Conservation (phyloP, 2,888 invertebrate species). For the Euplexia lucipara region DNA sequence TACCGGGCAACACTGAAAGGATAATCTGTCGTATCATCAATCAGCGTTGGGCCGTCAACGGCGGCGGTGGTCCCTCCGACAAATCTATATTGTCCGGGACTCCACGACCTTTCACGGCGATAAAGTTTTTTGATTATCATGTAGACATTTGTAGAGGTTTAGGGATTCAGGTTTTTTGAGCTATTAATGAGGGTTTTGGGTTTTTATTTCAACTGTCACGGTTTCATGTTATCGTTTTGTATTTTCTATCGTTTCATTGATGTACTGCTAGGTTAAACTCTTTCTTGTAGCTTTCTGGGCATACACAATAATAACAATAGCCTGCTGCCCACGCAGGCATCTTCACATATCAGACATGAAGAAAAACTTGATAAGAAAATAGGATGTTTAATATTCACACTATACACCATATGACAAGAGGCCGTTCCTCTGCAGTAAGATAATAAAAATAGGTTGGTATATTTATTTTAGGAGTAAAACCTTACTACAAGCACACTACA, state of each 20-base stretch:
- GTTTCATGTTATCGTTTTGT: background rate
- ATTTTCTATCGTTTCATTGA: background rate
- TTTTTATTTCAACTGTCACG: conserved; percentile 1
- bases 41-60: conserved; percentile 58
- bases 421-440: too few species aligned
- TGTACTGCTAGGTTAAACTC: too few species aligned
- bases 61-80: conserved; percentile 52
- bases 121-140: conserved; percentile 52
- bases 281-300: too few species aligned
- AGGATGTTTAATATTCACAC: too few species aligned
- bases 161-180: conserved; percentile 25
- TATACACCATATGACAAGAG: too few species aligned
- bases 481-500: too few species aligned
- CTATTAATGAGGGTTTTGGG: conserved; percentile 7
- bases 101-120: conserved; percentile 50
- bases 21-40: conserved; percentile 68
- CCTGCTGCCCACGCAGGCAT: too few species aligned
- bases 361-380: too few species aligned
- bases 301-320: too few species aligned
- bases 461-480: too few species aligned
- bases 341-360: too few species aligned
- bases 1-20: conserved; percentile 48
- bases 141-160: conserved; percentile 42
- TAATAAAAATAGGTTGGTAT: too few species aligned
- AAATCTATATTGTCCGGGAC: conserved; percentile 63